Base-by-base conservation (phyloP, 1,140 invertebrate species). In the Orchesella cincta region DNA sequence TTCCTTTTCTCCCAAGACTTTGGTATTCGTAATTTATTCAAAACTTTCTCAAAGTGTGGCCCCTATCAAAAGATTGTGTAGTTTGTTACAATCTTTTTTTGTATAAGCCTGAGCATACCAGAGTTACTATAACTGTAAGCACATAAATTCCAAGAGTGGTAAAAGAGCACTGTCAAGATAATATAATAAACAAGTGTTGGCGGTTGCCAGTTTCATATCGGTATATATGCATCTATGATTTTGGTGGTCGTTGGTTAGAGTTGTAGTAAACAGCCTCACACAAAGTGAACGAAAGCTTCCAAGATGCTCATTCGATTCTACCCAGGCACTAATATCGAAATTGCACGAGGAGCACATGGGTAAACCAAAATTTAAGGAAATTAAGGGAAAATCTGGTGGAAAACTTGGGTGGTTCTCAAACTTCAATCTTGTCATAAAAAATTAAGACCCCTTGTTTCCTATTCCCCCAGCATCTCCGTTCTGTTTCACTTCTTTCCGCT, bases 371-470 rank as follows among this genome's bases (percentile, higher is more conserved):
- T 67, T 67, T 29, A 67, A 33, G 62, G 62, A 67, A 67, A 67
- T 67, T 67, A 67, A 29, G 62, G 29, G 62, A 33, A 67, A 67
- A 67, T 67, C 62, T 67, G 62, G 29, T 26, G 33, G 62, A 67
- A 67, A 67, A 31, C 28, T 33, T 29, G 31, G 62, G 29, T 67
- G 62, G 31, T 67, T 67, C 8, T 20, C 26, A 67, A 67, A 67
- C 62, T 67, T 67, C 28, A 67, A 67, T 67, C 62, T 67, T 67
- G 62, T 67, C 62, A 67, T 67, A 29, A 67, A 67, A 67, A 31
- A 67, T 67, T 67, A 67, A 67, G 62, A 67, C 62, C 62, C 62
- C 31, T 67, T 29, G 62, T 67, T 67, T 67, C 62, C 8, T 12
- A 67, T 67, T 33, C 33, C 31, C 23, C n/a, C n/a, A n/a, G n/a